Percentiles rank a stretch among this genome's conserved stretches.
Conservation (phyloP, 1,140 invertebrate species). For the Pectinophora gossypiella region DNA sequence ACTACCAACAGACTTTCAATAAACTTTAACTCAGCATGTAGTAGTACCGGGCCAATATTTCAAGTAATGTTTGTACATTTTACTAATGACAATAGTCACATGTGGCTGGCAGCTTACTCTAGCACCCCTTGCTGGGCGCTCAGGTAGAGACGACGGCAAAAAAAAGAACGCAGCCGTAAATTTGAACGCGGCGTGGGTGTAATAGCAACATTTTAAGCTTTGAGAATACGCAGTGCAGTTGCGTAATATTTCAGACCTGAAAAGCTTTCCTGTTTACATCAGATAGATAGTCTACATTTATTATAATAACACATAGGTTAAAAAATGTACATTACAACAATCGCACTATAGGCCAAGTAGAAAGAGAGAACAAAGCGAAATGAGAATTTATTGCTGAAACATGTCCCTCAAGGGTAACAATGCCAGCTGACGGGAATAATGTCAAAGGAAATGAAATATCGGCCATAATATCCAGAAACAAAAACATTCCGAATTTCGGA, state of each 20-base stretch:
- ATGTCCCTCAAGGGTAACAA: slow-evolving; percentile 1
- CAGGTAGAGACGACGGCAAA: slow-evolving; percentile 20
- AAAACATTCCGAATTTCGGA: not conserved
- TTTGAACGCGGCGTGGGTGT: not conserved
- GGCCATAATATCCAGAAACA: not conserved
- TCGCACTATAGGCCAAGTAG: not conserved
- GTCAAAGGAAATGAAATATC: not conserved
- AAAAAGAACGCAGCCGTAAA: slow-evolving; percentile 1
- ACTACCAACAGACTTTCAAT: no score
- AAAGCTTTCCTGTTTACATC: no score
- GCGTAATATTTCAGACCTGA: not conserved
- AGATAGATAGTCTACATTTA: no score
- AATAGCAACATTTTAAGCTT: not conserved
- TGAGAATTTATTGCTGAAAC: not conserved
- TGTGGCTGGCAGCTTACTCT: slow-evolving; percentile 14
- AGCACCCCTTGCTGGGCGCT: slow-evolving; percentile 25
- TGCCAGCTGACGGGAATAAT: not conserved
- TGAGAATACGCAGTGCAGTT: not conserved
- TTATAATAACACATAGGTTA: no score
- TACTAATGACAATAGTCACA: slow-evolving; percentile 19
- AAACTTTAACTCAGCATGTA: not conserved
- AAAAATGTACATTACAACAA: no score
- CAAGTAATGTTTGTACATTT: slow-evolving; percentile 2
- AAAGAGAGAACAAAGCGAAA: slow-evolving; percentile 1
- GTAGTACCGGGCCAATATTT: not conserved